Evolutionary conservation across 2,113 vertebrate species (phyloP), one percentile per base, ranked within the genome.

Genomic region (Xyliphius kryptos): DNA sequence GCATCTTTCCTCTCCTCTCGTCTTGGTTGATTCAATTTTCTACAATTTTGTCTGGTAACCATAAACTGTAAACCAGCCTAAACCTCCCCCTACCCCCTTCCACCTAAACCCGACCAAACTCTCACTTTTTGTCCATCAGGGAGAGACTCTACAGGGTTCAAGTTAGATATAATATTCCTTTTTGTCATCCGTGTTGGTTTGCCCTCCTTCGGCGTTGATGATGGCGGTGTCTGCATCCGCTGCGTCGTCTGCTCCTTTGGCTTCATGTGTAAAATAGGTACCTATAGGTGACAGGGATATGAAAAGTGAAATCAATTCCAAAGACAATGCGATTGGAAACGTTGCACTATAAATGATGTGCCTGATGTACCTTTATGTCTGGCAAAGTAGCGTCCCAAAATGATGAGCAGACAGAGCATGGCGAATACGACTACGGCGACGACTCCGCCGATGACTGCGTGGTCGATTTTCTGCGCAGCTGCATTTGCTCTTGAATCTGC

Each of bases 361-460:
- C 38, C 40, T 50, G 55, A 66, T 83, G 90, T 90, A 99, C 96
- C 96, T 98, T 99, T 99, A 89, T 99, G 96, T 85, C 96, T 94
- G 79, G 96, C 95, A 76, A 99, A 98, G 73, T 99, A 99, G 76
- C 96, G 94, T 71, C 95, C 96, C 76, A 99, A 82, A 75, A 98
- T 87, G 80, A 99, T 99, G 81, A 99, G 94, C 70, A 97, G 89
- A 74, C 96, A 99, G 67, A 99, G 93, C 91, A 97, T 95, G 3
- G 94, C 95, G n/a, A 99, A 99, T 77, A 99, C 97, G 62, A 98
- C 95, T 76, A 99, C 96, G 0, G 96, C 96, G 67, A 99, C 96
- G 38, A 99, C 94, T 5, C 96, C 96, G 0, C 96, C 96, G 0
- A 99, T 94, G 85, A 99, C 94, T 0, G 96, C 96, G 0, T 98